phyloP scores from a whole-genome alignment of 2,888 invertebrate species.

The Xylota sylvarum region DNA sequence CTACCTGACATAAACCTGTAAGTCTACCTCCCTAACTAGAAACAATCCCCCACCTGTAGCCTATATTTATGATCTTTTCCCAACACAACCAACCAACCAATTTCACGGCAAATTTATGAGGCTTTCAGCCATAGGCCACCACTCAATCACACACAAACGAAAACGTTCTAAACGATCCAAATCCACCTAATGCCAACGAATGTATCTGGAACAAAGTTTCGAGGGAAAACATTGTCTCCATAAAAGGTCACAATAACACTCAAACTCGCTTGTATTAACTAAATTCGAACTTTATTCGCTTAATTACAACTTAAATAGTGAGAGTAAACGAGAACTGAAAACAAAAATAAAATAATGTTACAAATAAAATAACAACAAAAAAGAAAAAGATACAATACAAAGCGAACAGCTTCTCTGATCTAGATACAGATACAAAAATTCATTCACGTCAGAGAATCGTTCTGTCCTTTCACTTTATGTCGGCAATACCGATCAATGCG shows the following conservation, averaged over 20 bases:
- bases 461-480: constrained; percentile 71
- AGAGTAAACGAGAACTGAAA: constrained; percentile 33
- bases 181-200: constrained; percentile 61
- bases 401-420: constrained; percentile 34
- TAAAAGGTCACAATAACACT: constrained; percentile 57
- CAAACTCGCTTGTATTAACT: constrained; percentile 39
- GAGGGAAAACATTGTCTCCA: constrained; percentile 49
- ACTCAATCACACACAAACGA: constrained; percentile 4
- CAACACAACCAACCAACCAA: constrained; percentile 14
- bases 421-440: constrained; percentile 26
- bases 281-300: constrained; percentile 68
- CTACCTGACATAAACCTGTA: neutral
- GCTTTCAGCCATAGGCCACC: constrained; percentile 2
- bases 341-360: constrained; percentile 35
- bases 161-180: constrained; percentile 41
- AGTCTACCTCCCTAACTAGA: neutral
- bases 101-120: neutral
- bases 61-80: constrained; percentile 13
- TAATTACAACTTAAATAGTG: constrained; percentile 53
- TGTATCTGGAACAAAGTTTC: constrained; percentile 63
- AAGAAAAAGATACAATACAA: constrained; percentile 5
- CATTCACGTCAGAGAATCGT: constrained; percentile 48
- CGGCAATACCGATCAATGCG: constrained; percentile 51
- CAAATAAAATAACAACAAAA: constrained; percentile 1
- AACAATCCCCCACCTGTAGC: neutral